Conservation (phyloP, 2,113 vertebrate genomes). For the Danio rerio region DNA sequence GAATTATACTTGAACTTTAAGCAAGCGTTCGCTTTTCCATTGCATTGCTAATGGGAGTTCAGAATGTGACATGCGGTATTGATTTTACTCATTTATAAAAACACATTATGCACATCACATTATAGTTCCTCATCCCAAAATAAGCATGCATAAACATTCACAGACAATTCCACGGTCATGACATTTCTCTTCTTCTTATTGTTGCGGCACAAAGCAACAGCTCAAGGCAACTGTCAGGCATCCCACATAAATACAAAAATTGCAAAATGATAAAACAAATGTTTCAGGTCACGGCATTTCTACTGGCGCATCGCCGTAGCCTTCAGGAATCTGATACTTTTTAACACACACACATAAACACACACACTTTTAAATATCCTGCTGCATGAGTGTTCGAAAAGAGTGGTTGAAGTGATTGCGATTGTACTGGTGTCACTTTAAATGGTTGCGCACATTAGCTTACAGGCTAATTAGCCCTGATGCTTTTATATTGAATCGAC, state of each 20-base stretch:
- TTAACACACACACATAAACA: neutral
- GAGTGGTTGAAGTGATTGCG: slow-evolving; percentile 57
- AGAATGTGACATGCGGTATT: slow-evolving; percentile 8
- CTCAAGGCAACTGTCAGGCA: slow-evolving; percentile 43
- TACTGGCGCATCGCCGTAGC: slow-evolving; percentile 17
- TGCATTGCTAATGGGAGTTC: slow-evolving; percentile 7
- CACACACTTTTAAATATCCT: neutral
- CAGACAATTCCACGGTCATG: slow-evolving; percentile 32
- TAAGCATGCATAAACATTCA: slow-evolving; percentile 35
- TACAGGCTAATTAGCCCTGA: slow-evolving; percentile 69
- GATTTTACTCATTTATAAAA: slow-evolving; percentile 17
- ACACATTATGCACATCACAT: slow-evolving; percentile 15
- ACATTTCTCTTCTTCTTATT: slow-evolving; percentile 7
- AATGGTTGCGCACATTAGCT: slow-evolving; percentile 56
- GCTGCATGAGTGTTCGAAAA: neutral
- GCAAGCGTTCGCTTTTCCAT: slow-evolving; percentile 4
- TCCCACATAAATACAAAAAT: slow-evolving; percentile 36
- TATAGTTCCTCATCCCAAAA: slow-evolving; percentile 25
- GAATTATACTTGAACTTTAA: slow-evolving; percentile 15
- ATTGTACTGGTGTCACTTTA: slow-evolving; percentile 76
- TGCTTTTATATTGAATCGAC: slow-evolving; percentile 61
- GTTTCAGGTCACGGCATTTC: slow-evolving; percentile 18
- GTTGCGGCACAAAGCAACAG: slow-evolving; percentile 25
- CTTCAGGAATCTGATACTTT: slow-evolving; percentile 25
- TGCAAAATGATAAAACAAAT: slow-evolving; percentile 34